Conservation (phyloP, 2,113 vertebrate genomes). For the Cariama cristata region DNA sequence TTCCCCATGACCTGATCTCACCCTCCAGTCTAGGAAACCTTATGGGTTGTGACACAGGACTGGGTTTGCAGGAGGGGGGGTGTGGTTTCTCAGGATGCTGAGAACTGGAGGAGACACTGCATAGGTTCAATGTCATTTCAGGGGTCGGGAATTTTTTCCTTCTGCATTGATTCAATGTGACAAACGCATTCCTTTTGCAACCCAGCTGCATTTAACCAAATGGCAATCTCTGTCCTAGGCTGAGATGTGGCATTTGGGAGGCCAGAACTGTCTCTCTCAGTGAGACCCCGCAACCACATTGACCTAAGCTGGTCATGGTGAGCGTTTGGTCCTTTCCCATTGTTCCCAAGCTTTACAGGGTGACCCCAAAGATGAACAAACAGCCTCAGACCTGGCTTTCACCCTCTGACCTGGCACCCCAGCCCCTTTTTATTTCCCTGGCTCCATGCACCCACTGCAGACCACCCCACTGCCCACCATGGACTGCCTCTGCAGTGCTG, state of each 20-base stretch:
- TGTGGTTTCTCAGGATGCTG: background rate
- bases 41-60: background rate
- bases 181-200: background rate
- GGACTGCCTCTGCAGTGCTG: background rate
- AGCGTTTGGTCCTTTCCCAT: rapidly evolving
- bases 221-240: background rate
- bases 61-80: background rate
- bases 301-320: background rate
- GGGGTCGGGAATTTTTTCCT: background rate
- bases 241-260: background rate
- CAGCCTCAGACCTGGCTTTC: background rate
- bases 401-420: background rate
- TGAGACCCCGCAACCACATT: background rate
- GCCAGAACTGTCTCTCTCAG: background rate
- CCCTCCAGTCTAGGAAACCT: background rate
- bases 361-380: background rate
- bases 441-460: background rate
- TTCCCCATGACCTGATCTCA: constrained; percentile 30
- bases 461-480: background rate
- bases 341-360: background rate
- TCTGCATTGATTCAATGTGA: background rate
- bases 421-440: background rate
- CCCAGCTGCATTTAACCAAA: background rate
- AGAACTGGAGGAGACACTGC: background rate
- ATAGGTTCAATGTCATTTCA: background rate